These are phyloP conservation scores for Megalops atlanticus DNA, from an alignment of 2,113 vertebrate species.

Conservation along the genomic window DNA sequence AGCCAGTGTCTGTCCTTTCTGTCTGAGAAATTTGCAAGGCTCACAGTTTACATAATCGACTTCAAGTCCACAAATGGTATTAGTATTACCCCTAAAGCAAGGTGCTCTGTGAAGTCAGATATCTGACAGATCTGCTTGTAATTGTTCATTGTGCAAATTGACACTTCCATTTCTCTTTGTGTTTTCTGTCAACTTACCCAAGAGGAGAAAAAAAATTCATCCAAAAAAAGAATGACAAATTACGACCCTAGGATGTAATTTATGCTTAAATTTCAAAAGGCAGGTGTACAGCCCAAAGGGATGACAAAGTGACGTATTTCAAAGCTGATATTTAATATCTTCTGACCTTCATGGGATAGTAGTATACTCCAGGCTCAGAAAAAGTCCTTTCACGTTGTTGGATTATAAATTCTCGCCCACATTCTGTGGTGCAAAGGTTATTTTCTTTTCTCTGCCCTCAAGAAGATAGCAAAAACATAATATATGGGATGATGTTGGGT, in stretches of 20 bases:
- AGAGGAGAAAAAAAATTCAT: background rate
- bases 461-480: too few species aligned
- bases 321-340: background rate
- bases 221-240: conserved; percentile 3
- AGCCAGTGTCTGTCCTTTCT: background rate
- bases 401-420: background rate
- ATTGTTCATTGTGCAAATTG: conserved; percentile 1
- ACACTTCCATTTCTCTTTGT: background rate
- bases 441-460: too few species aligned
- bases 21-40: background rate
- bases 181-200: background rate
- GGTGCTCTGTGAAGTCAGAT: background rate
- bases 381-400: background rate
- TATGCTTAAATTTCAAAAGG: conserved; percentile 7
- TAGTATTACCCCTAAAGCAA: background rate
- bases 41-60: background rate
- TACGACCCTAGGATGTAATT: background rate
- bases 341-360: background rate
- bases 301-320: background rate
- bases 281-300: background rate
- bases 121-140: background rate
- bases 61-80: background rate
- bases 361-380: background rate
- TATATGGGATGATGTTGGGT: too few species aligned
- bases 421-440: background rate